Evolutionary conservation across 64 coral and sea anemone species (phyloP).

Genomic region (Montipora cactus): DNA sequence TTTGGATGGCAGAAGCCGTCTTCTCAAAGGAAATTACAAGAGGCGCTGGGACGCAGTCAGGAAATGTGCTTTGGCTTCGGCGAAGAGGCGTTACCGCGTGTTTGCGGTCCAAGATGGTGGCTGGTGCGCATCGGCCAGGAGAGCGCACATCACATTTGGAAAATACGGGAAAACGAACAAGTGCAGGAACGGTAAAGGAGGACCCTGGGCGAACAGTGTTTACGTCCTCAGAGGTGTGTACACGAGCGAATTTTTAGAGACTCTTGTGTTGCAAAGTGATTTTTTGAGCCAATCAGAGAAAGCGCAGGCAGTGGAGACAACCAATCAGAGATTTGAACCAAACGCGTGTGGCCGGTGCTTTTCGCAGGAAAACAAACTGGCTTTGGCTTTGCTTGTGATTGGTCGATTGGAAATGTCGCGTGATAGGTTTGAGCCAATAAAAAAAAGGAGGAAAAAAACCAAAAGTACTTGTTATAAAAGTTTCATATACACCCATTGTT

Average conservation of each 20-base stretch:
- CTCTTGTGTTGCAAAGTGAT: neutral
- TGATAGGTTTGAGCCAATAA: too few relatives aligned
- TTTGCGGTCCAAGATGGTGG: slow-evolving; percentile 61
- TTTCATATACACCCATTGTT: too few relatives aligned
- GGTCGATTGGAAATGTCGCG: too few relatives aligned
- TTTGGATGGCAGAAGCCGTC: slow-evolving; percentile 35
- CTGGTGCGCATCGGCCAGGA: slow-evolving; percentile 33
- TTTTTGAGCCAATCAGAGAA: neutral
- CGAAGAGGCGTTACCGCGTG: slow-evolving; percentile 24
- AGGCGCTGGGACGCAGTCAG: neutral
- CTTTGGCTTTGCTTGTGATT: neutral
- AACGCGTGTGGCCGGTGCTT: neutral
- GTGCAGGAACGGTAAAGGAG: slow-evolving; percentile 54
- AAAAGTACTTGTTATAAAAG: too few relatives aligned
- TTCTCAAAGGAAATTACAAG: slow-evolving; percentile 43
- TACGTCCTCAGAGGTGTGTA: slow-evolving; percentile 44
- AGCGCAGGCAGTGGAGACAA: neutral
- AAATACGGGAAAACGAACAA: slow-evolving; percentile 49
- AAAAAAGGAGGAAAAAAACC: too few relatives aligned
- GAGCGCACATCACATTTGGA: slow-evolving; percentile 10
- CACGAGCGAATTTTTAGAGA: neutral
- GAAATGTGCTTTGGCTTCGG: slow-evolving; percentile 55
- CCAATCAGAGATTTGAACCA: neutral
- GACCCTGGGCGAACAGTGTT: slow-evolving; percentile 60
- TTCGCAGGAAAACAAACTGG: neutral